Evolutionary conservation across 1,140 invertebrate genomes (phyloP).

Genomic region (Bombus picipes): DNA sequence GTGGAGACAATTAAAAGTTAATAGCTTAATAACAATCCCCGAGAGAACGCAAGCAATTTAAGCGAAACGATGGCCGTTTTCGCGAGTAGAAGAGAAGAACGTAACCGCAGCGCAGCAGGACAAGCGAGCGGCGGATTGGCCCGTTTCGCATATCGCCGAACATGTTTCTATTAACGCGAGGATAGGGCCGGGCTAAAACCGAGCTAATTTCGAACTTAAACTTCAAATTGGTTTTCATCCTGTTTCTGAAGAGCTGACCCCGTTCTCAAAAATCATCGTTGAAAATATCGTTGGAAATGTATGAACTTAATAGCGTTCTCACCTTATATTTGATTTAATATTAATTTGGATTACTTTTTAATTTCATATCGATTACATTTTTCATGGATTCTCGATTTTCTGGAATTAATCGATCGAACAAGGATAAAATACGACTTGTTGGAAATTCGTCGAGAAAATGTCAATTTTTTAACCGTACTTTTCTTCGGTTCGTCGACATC

Average conservation of each 20-base stretch:
- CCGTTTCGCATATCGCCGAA: constrained; percentile 34
- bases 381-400: not conserved
- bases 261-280: not conserved
- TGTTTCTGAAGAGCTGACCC: not conserved
- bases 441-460: too few species aligned
- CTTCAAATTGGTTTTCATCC: constrained; percentile 38
- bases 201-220: constrained; percentile 37
- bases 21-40: constrained; percentile 38
- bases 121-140: constrained; percentile 14
- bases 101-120: not conserved
- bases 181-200: constrained; percentile 15
- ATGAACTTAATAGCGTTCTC: not conserved
- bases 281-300: not conserved
- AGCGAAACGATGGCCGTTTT: constrained; percentile 24
- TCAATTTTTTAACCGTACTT: not conserved
- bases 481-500: not conserved
- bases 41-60: constrained; percentile 31
- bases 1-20: constrained; percentile 38
- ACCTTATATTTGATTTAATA: not conserved
- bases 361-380: too few species aligned
- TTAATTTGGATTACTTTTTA: too few species aligned
- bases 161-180: constrained; percentile 43
- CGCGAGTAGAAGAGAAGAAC: constrained; percentile 7
- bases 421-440: not conserved
- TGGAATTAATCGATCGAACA: not conserved